Percentiles rank a stretch among this genome's conserved stretches.
These are phyloP conservation scores for Myoxocephalus aenaeus DNA, from an alignment of 2,797 vertebrate species.

Conservation along the genomic window DNA sequence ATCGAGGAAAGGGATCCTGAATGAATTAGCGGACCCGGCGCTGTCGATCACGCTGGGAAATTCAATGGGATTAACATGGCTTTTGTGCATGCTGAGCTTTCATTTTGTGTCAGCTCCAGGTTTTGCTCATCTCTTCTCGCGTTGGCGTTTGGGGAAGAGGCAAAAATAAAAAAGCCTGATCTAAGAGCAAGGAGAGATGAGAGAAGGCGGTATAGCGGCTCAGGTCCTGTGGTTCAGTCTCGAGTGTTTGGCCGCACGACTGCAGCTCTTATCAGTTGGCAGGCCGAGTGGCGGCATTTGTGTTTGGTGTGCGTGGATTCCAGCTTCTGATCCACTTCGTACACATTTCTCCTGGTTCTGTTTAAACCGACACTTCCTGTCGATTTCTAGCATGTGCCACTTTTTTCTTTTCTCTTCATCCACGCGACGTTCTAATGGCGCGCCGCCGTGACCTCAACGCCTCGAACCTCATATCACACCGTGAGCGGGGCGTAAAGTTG, in stretches of 20 bases:
- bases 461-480: slow-evolving; percentile 35
- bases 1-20: slow-evolving; percentile 46
- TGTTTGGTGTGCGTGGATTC: slow-evolving; percentile 22
- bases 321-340: background rate
- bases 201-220: slow-evolving; percentile 10
- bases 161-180: slow-evolving; percentile 13
- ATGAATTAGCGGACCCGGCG: slow-evolving; percentile 61
- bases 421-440: slow-evolving; percentile 6
- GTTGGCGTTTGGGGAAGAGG: slow-evolving; percentile 31
- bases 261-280: slow-evolving; percentile 31
- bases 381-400: background rate
- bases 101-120: slow-evolving; percentile 66
- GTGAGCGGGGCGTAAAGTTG: slow-evolving; percentile 40
- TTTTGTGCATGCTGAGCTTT: slow-evolving; percentile 72
- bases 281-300: background rate
- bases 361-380: background rate
- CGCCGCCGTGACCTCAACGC: background rate
- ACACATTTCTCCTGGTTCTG: slow-evolving; percentile 1
- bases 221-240: slow-evolving; percentile 31
- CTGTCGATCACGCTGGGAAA: slow-evolving; percentile 70
- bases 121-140: slow-evolving; percentile 49
- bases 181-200: slow-evolving; percentile 9
- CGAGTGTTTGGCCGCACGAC: slow-evolving; percentile 34
- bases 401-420: background rate
- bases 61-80: slow-evolving; percentile 70